Percentiles rank a stretch among this genome's conserved stretches.
Conservation (phyloP, 2,113 vertebrate species). For the Glaucomys volans region DNA sequence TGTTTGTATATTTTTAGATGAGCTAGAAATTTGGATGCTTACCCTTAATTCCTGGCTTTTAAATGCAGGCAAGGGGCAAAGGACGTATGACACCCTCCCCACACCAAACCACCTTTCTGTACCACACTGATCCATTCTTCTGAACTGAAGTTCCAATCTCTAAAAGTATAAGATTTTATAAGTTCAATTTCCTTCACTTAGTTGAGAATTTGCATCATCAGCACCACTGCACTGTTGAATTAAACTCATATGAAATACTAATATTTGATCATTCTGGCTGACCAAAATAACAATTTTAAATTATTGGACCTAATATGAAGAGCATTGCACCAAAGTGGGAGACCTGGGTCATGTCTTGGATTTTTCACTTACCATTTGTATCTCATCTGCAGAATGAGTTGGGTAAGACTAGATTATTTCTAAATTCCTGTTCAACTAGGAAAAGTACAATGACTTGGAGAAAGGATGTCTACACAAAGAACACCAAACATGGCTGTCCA, state of each 20-base stretch:
- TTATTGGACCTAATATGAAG: too few species aligned
- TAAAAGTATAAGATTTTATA: not conserved
- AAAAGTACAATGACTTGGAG: constrained; percentile 2
- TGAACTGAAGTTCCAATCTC: not conserved
- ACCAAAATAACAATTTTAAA: not conserved
- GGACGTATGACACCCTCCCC: not conserved
- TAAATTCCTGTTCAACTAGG: not conserved
- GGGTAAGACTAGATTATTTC: not conserved
- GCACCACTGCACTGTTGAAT: not conserved
- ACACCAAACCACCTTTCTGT: not conserved
- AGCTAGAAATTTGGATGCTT: not conserved
- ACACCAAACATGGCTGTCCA: not conserved
- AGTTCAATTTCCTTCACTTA: not conserved
- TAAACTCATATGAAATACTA: not conserved
- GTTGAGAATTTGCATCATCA: not conserved
- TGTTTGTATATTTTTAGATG: not conserved
- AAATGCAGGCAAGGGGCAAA: not conserved
- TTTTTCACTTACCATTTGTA: not conserved
- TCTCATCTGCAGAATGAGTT: not conserved
- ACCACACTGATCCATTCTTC: not conserved
- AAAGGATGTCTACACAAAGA: not conserved
- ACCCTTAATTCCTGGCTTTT: not conserved
- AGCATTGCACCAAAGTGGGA: not conserved
- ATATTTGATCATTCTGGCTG: not conserved
- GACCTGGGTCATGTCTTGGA: not conserved